Conservation (phyloP, 2,113 vertebrate species). For the Tragelaphus scriptus region DNA sequence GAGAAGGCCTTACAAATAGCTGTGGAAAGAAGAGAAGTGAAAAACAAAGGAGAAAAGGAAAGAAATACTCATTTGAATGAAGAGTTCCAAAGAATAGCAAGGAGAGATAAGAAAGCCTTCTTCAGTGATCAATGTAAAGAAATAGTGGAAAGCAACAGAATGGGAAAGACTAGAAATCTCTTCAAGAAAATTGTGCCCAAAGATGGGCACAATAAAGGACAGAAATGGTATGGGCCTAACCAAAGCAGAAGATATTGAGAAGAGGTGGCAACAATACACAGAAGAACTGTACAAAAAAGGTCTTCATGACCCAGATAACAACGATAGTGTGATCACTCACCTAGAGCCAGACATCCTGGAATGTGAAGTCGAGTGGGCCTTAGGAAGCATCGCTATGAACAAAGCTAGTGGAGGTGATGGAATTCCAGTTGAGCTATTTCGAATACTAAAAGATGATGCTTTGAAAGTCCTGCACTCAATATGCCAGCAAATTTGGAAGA, state of each 20-base stretch:
- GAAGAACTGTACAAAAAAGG: not conserved
- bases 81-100: no score
- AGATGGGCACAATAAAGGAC: not conserved
- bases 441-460: not conserved
- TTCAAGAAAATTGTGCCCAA: not conserved
- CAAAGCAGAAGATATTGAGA: not conserved
- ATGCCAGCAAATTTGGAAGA: not conserved
- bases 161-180: not conserved
- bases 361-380: not conserved
- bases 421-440: not conserved
- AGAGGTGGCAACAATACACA: not conserved
- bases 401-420: not conserved
- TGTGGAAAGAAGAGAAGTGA: not conserved
- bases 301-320: not conserved
- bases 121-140: no score
- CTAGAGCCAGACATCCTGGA: not conserved
- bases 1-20: not conserved
- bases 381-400: not conserved
- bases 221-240: not conserved
- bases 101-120: no score
- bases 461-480: not conserved
- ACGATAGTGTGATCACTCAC: not conserved
- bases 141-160: no score
- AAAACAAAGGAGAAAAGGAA: not conserved
- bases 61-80: not conserved